Evolutionary conservation across 2,797 vertebrate species (phyloP).

Genomic region (Botia almorhae): DNA sequence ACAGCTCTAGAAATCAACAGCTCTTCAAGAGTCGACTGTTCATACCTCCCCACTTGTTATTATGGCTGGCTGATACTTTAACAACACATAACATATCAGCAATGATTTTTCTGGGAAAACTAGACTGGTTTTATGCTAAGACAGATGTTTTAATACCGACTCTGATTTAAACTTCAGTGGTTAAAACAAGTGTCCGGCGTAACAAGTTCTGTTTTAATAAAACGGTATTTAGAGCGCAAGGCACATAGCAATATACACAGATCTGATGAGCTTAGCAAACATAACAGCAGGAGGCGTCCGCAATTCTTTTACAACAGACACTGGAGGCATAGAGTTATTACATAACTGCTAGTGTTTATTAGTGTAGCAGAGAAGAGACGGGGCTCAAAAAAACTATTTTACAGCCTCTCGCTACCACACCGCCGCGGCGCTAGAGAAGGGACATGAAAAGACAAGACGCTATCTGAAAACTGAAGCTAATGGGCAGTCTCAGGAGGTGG

Average conservation of each 20-base stretch:
- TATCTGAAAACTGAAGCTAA: slow-evolving; percentile 1
- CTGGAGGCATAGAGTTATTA: slow-evolving; percentile 42
- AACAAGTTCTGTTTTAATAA: not conserved
- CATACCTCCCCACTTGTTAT: too few relatives aligned
- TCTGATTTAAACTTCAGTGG: too few relatives aligned
- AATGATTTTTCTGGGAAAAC: too few relatives aligned
- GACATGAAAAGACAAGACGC: not conserved
- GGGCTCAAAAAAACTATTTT: slow-evolving; percentile 11
- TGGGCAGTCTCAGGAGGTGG: not conserved
- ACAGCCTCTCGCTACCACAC: not conserved
- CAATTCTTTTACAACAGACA: slow-evolving; percentile 36
- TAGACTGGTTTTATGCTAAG: too few relatives aligned
- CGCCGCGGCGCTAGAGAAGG: not conserved
- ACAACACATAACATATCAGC: too few relatives aligned
- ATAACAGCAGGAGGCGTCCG: not conserved
- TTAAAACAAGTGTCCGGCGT: too few relatives aligned
- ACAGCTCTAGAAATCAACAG: too few relatives aligned
- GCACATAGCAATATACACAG: not conserved
- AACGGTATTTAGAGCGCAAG: too few relatives aligned
- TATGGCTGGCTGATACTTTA: too few relatives aligned
- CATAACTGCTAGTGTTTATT: slow-evolving; percentile 11
- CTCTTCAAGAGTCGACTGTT: too few relatives aligned
- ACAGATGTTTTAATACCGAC: too few relatives aligned
- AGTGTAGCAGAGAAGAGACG: too few relatives aligned
- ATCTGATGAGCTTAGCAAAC: slow-evolving; percentile 17